Conservation (phyloP, 2,888 invertebrate species). For the Myopa testacea region DNA sequence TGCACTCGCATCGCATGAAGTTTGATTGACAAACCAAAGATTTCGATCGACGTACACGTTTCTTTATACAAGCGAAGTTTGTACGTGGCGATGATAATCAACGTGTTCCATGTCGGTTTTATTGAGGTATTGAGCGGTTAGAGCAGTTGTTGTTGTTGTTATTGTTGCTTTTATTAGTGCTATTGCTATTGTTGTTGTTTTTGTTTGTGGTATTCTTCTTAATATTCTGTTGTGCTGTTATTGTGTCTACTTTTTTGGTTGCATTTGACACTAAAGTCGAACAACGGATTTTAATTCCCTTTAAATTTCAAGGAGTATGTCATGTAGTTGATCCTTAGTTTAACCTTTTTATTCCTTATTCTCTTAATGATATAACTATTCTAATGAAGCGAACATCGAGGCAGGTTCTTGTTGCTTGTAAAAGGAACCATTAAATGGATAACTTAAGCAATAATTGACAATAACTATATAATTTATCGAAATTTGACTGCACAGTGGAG, state of each 20-base stretch:
- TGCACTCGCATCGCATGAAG: slow-evolving; percentile 42
- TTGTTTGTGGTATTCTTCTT: neutral
- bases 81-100: slow-evolving; percentile 24
- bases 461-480: no score
- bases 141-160: neutral
- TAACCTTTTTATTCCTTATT: no score
- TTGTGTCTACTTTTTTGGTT: neutral
- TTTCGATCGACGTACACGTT: slow-evolving; percentile 52
- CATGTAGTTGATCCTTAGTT: no score
- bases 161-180: neutral
- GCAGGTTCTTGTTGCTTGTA: no score
- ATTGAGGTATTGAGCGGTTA: neutral
- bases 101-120: neutral
- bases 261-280: neutral
- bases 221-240: neutral
- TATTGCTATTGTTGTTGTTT: neutral
- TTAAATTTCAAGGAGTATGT: no score
- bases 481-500: no score
- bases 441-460: no score
- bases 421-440: no score
- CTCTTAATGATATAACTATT: no score
- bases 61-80: slow-evolving; percentile 15
- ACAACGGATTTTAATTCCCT: no score
- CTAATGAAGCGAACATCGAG: no score
- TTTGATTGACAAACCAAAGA: slow-evolving; percentile 53